Evolutionary conservation across 1,140 invertebrate genomes (phyloP).

Genomic region (Caenorhabditis briggsae): DNA sequence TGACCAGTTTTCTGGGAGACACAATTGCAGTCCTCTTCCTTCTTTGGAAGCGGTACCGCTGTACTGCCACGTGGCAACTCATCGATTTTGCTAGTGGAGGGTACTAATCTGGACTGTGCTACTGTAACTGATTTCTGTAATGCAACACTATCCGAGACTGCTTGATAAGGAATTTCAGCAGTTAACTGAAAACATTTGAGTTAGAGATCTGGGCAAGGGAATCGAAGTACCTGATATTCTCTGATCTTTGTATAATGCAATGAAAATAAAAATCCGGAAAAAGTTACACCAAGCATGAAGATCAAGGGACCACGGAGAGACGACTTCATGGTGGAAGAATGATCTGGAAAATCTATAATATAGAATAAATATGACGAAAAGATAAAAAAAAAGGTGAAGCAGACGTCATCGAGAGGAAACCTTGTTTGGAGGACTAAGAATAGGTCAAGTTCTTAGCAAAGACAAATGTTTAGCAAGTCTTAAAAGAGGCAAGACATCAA

Average conservation of each 20-base stretch:
- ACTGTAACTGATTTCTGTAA: neutral
- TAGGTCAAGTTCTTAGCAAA: no score
- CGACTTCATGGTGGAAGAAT: neutral
- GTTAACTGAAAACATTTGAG: neutral
- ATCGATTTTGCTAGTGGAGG: neutral
- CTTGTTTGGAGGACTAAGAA: no score
- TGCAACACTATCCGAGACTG: neutral
- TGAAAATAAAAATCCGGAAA: constrained; percentile 24
- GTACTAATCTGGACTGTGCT: neutral
- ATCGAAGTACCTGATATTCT: neutral
- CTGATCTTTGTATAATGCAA: neutral
- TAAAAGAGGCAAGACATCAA: no score
- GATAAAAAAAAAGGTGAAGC: no score
- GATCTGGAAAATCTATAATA: neutral
- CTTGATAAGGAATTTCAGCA: neutral
- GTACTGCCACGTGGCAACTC: no score
- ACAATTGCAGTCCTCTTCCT: neutral
- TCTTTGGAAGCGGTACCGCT: neutral
- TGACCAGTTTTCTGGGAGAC: constrained; percentile 12
- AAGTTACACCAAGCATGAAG: constrained; percentile 21
- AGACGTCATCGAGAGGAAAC: no score
- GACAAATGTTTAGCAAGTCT: no score
- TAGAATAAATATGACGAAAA: no score
- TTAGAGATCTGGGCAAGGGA: no score
- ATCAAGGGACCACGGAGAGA: constrained; percentile 1